These are phyloP conservation scores for Noctua janthe DNA, from an alignment of 2,888 invertebrate genomes.

Conservation along the genomic window DNA sequence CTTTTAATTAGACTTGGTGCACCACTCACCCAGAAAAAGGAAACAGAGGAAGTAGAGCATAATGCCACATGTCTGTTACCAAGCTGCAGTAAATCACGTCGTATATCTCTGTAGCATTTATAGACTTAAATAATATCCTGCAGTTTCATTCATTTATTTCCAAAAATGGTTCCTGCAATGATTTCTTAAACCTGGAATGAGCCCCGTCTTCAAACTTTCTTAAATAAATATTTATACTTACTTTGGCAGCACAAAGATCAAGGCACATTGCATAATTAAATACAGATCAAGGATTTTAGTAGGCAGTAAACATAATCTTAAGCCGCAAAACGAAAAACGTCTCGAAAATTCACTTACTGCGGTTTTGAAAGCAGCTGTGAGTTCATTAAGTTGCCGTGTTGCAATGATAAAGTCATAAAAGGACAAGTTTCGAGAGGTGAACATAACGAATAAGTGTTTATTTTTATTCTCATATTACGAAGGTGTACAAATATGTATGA, in stretches of 20 bases:
- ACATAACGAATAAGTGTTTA: constrained; percentile 61
- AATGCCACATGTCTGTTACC: constrained; percentile 30
- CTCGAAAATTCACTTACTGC: constrained; percentile 46
- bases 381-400: constrained; percentile 67
- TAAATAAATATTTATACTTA: constrained; percentile 21
- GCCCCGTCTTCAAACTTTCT: constrained; percentile 17
- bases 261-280: constrained; percentile 56
- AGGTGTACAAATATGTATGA: too few species aligned
- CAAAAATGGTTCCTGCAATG: constrained; percentile 1
- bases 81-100: constrained; percentile 22
- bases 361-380: constrained; percentile 66
- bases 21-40: constrained; percentile 17
- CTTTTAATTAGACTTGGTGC: constrained; percentile 41
- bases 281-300: constrained; percentile 61
- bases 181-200: not conserved
- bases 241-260: constrained; percentile 49
- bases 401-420: constrained; percentile 72
- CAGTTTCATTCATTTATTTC: constrained; percentile 18
- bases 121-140: constrained; percentile 28
- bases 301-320: constrained; percentile 52
- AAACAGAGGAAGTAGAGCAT: constrained; percentile 2
- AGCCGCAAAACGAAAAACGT: constrained; percentile 40
- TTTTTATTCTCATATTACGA: constrained; percentile 53
- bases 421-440: constrained; percentile 60
- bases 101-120: constrained; percentile 19